Percentiles rank a stretch among this genome's conserved stretches.
Evolutionary conservation across 2,888 invertebrate genomes (phyloP).

Genomic region (Rotaria socialis): DNA sequence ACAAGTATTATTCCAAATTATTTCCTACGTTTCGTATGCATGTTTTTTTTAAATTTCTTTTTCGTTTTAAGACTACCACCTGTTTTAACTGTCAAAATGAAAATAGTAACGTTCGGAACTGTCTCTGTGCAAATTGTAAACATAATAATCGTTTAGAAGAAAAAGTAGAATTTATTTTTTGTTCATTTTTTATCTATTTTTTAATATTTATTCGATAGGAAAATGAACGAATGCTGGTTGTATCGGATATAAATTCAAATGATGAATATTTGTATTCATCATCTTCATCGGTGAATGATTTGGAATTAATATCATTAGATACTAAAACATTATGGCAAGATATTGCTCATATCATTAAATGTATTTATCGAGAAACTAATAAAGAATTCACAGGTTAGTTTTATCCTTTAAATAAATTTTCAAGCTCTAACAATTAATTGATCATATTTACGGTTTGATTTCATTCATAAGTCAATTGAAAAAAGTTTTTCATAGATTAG

Average conservation of each 20-base stretch:
- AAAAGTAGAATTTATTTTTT: too few relatives aligned
- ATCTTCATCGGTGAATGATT: not conserved
- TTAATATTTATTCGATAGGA: not conserved
- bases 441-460: too few relatives aligned
- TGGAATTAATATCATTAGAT: not conserved
- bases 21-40: not conserved
- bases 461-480: too few relatives aligned
- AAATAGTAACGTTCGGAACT: not conserved
- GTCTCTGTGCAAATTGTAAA: not conserved
- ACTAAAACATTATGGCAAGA: not conserved
- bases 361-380: not conserved
- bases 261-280: not conserved
- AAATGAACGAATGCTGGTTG: not conserved
- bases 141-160: not conserved
- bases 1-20: not conserved
- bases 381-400: not conserved
- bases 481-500: too few relatives aligned
- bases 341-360: slow-evolving; percentile 27
- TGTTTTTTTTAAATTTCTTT: not conserved
- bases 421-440: too few relatives aligned
- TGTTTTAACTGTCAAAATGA: not conserved
- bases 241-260: not conserved
- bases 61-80: not conserved
- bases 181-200: too few relatives aligned
- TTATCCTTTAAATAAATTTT: not conserved